Evolutionary conservation across 2,113 vertebrate genomes (phyloP).

Genomic region (Halichoerus grypus): DNA sequence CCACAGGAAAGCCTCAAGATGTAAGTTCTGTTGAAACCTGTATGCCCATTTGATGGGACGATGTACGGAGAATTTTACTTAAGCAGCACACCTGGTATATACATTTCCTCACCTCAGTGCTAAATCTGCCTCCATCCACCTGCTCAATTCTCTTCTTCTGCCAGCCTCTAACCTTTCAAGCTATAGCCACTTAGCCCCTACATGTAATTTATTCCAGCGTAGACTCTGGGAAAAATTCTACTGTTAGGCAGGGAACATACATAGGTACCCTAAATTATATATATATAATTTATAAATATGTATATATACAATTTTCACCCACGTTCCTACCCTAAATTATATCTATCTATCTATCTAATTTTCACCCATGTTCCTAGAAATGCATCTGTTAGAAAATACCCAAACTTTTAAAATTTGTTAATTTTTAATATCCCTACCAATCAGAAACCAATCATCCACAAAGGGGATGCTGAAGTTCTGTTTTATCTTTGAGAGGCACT

Average conservation of each 20-base stretch:
- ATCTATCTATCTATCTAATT: background rate
- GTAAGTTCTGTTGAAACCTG: conserved; percentile 43
- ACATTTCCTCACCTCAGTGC: background rate
- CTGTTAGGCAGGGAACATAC: background rate
- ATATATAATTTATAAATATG: background rate
- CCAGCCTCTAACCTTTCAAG: conserved; percentile 16
- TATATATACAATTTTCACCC: background rate
- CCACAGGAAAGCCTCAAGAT: conserved; percentile 54
- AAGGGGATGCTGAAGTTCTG: background rate
- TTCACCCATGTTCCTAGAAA: background rate
- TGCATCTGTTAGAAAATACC: background rate
- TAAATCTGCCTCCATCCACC: background rate
- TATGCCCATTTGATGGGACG: background rate
- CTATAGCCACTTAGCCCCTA: background rate
- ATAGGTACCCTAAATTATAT: background rate
- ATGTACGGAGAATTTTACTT: conserved; percentile 23
- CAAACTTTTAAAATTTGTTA: background rate
- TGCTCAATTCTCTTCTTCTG: background rate
- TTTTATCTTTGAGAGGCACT: background rate
- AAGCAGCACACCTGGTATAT: background rate
- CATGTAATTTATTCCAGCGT: background rate
- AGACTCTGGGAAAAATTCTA: background rate
- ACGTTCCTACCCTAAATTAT: background rate
- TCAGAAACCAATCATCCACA: background rate
- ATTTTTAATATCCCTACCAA: background rate